Conservation (phyloP, 2,113 vertebrate species). For the Bos indicus region DNA sequence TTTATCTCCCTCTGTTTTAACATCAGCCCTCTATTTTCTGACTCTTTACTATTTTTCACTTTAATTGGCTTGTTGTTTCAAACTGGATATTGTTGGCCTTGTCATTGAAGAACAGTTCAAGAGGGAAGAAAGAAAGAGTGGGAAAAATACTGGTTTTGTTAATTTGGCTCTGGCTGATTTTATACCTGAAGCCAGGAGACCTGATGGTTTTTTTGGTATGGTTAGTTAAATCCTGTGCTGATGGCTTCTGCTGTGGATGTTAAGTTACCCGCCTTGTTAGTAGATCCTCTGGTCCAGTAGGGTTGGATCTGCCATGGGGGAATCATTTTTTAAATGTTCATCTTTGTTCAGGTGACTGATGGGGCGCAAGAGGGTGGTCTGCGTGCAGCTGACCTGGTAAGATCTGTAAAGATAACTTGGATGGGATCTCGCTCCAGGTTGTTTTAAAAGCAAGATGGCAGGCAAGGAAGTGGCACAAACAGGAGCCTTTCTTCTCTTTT, state of each 20-base stretch:
- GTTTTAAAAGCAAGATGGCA: neutral
- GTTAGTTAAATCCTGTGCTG: slow-evolving; percentile 63
- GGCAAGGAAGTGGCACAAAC: neutral
- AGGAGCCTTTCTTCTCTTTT: neutral
- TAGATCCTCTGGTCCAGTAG: slow-evolving; percentile 47
- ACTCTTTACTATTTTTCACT: neutral
- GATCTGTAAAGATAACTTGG: neutral
- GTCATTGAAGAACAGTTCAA: neutral
- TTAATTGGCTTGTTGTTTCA: neutral
- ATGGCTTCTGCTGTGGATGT: slow-evolving; percentile 31
- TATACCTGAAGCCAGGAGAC: slow-evolving; percentile 50
- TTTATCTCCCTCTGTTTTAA: slow-evolving; percentile 38
- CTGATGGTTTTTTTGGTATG: slow-evolving; percentile 11
- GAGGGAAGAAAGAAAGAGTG: neutral
- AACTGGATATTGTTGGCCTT: neutral
- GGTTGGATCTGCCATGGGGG: neutral
- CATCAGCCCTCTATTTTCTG: neutral
- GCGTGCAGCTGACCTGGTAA: neutral
- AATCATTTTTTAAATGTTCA: neutral
- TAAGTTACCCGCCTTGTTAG: slow-evolving; percentile 50
- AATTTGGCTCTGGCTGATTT: slow-evolving; percentile 61
- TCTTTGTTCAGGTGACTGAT: neutral
- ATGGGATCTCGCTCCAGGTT: neutral
- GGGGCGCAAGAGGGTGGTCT: neutral
- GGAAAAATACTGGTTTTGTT: slow-evolving; percentile 24